phyloP scores from a whole-genome alignment of 2,797 vertebrate species.

The Girardinus metallicus region DNA sequence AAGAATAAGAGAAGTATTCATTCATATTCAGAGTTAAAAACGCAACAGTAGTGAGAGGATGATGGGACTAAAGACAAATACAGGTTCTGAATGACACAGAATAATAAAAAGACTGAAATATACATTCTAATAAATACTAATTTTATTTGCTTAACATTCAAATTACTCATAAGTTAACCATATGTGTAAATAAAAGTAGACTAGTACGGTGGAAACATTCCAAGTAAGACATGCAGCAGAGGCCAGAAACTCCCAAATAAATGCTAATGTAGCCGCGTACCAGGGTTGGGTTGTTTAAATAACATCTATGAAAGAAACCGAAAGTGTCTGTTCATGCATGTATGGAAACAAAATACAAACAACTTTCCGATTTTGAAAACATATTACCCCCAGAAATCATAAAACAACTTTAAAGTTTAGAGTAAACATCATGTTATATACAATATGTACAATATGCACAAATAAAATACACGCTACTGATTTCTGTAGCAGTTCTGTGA shows the following conservation, averaged over 20 bases:
- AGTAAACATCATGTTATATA: neutral
- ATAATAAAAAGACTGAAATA: neutral
- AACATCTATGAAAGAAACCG: neutral
- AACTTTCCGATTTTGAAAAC: neutral
- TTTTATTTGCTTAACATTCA: neutral
- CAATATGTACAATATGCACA: neutral
- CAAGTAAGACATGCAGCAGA: neutral
- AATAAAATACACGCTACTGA: neutral
- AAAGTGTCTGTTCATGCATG: neutral
- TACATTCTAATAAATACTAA: neutral
- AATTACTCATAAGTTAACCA: neutral
- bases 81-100: constrained; percentile 3
- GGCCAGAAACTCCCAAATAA: neutral
- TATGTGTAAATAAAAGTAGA: neutral
- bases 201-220: neutral
- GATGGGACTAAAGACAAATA: neutral
- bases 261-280: neutral
- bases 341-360: neutral
- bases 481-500: neutral
- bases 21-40: neutral
- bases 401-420: neutral
- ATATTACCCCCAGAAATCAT: neutral
- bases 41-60: neutral
- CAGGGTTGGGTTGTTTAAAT: neutral
- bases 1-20: neutral